These are phyloP conservation scores for Cheilosia scutellata DNA, from an alignment of 2,888 invertebrate genomes.

Conservation along the genomic window DNA sequence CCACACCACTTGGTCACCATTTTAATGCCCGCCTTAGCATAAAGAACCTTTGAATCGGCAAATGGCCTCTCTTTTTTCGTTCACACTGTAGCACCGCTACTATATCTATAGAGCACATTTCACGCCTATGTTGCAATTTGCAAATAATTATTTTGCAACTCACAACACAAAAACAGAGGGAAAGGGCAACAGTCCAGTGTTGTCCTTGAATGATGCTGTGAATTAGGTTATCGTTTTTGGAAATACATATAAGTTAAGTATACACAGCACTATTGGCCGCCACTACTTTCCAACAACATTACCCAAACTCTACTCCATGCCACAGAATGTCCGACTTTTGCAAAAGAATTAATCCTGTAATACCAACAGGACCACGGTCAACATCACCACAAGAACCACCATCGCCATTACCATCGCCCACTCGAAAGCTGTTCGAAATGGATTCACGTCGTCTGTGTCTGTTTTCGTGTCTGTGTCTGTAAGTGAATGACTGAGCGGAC, in stretches of 20 bases:
- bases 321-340: conserved; percentile 50
- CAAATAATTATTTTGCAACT: conserved; percentile 31
- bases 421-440: conserved; percentile 20
- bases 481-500: conserved; percentile 38
- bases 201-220: conserved; percentile 52
- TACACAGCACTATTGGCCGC: background rate
- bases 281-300: conserved; percentile 22
- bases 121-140: background rate
- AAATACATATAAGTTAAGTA: background rate
- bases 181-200: conserved; percentile 12
- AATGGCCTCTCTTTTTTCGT: background rate
- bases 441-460: conserved; percentile 44
- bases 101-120: background rate
- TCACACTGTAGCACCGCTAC: conserved; percentile 2
- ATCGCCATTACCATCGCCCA: conserved; percentile 23
- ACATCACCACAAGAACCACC: conserved; percentile 52
- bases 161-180: background rate
- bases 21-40: no score
- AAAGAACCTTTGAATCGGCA: no score
- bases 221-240: conserved; percentile 49
- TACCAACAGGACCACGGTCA: conserved; percentile 55
- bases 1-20: no score
- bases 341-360: conserved; percentile 61
- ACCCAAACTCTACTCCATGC: conserved; percentile 26
- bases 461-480: conserved; percentile 4